Percentiles rank a stretch among this genome's conserved stretches.
phyloP scores from a whole-genome alignment of 2,797 vertebrate species.

The Mastacembelus armatus region DNA sequence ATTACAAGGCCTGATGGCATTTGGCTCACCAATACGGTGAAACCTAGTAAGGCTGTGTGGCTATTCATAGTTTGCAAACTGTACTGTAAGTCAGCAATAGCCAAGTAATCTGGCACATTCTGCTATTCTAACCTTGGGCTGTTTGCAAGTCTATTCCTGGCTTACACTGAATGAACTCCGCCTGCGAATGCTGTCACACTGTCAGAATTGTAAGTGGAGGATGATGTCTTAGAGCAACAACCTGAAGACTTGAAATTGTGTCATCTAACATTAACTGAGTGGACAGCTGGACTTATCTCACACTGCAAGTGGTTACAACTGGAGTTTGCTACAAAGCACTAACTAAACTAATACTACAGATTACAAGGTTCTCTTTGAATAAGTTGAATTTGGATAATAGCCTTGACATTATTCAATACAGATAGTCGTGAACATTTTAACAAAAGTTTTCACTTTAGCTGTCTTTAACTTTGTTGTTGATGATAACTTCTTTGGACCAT shows the following conservation, averaged over 20 bases:
- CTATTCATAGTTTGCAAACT: conserved; percentile 63
- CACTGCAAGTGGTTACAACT: no score
- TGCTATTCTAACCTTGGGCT: not conserved
- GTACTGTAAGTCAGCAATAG: conserved; percentile 25
- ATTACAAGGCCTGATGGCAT: conserved; percentile 21
- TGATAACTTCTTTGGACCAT: no score
- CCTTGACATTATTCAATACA: no score
- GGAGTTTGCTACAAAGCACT: no score
- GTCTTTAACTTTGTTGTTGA: no score
- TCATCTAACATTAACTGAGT: no score
- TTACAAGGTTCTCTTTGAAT: no score
- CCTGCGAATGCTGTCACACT: not conserved
- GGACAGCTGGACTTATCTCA: no score
- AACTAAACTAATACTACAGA: no score
- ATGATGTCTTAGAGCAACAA: not conserved
- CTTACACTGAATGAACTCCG: not conserved
- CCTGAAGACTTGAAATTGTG: not conserved
- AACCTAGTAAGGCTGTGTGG: conserved; percentile 42
- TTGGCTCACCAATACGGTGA: conserved; percentile 6
- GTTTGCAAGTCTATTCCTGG: conserved; percentile 37
- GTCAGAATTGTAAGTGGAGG: not conserved
- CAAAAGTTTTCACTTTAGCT: no score
- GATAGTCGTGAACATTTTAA: no score
- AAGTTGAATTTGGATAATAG: no score
- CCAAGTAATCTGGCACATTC: conserved; percentile 33